Evolutionary conservation across 1,140 invertebrate genomes (phyloP).

Genomic region (Scaptomyza montana): DNA sequence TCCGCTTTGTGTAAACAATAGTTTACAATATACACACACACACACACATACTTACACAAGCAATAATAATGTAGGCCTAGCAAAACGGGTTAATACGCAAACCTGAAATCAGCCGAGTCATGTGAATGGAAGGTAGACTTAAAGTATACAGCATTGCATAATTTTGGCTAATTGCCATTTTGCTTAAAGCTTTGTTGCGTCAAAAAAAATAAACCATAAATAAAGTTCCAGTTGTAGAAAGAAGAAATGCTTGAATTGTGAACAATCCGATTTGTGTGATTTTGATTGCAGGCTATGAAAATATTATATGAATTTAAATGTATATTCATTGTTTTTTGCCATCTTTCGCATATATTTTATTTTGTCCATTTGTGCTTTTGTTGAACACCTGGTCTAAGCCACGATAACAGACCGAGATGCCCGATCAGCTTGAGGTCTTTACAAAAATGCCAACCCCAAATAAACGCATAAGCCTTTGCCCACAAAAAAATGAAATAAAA

Average conservation of each 20-base stretch:
- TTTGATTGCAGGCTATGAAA: slow-evolving; percentile 3
- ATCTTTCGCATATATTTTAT: slow-evolving; percentile 11
- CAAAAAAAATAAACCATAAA: too few relatives aligned
- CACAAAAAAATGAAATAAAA: slow-evolving; percentile 21
- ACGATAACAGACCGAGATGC: slow-evolving; percentile 3
- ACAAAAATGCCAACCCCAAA: not conserved
- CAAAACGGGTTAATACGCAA: slow-evolving; percentile 58
- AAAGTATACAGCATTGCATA: too few relatives aligned
- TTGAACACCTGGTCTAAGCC: not conserved
- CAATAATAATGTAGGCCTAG: slow-evolving; percentile 70
- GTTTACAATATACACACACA: slow-evolving; percentile 72
- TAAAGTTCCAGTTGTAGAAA: not conserved
- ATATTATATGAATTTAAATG: slow-evolving; percentile 24
- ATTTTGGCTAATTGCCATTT: slow-evolving; percentile 29
- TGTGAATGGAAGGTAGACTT: not conserved
- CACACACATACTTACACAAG: slow-evolving; percentile 34
- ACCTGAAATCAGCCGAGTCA: slow-evolving; percentile 56
- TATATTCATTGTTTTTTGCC: slow-evolving; percentile 22
- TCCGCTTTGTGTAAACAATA: slow-evolving; percentile 81
- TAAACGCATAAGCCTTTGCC: not conserved
- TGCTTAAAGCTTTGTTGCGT: not conserved
- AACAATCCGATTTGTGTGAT: not conserved
- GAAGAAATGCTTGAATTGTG: slow-evolving; percentile 4
- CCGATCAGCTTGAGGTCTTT: not conserved
- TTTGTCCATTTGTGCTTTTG: not conserved